phyloP scores from a whole-genome alignment of 2,888 invertebrate species.

The Amphipyra tragopoginis region DNA sequence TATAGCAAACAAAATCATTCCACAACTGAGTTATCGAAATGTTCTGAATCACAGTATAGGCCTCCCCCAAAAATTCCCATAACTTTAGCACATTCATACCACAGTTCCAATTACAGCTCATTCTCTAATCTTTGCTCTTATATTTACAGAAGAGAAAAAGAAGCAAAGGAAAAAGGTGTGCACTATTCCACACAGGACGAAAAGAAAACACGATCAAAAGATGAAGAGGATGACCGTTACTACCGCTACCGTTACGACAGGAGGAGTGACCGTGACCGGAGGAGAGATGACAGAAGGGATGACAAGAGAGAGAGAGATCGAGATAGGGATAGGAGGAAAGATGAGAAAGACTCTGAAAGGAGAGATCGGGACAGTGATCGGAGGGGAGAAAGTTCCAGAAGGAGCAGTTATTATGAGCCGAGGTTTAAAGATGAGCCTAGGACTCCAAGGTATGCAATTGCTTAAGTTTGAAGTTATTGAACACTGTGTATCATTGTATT shows the following conservation, averaged over 20 bases:
- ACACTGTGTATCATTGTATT: not conserved
- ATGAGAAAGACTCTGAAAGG: constrained; percentile 70
- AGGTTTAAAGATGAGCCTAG: constrained; percentile 95
- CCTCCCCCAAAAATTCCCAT: too few relatives aligned
- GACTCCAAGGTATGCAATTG: constrained; percentile 91
- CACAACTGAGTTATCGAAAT: too few relatives aligned
- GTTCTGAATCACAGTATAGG: too few relatives aligned
- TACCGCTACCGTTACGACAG: constrained; percentile 76
- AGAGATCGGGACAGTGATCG: constrained; percentile 73
- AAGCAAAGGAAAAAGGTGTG: constrained; percentile 92
- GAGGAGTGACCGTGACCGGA: constrained; percentile 70
- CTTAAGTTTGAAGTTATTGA: not conserved
- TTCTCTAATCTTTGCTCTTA: too few relatives aligned
- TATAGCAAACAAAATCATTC: too few relatives aligned
- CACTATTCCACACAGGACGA: constrained; percentile 92
- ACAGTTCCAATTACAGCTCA: too few relatives aligned
- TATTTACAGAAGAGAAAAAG: constrained; percentile 81
- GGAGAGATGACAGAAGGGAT: constrained; percentile 67
- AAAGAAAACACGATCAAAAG: constrained; percentile 79
- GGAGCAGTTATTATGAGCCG: constrained; percentile 89
- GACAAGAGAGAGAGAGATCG: constrained; percentile 68
- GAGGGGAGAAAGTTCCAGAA: constrained; percentile 81
- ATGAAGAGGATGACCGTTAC: constrained; percentile 78
- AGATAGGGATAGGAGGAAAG: constrained; percentile 68
- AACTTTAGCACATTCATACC: too few relatives aligned